phyloP scores from a whole-genome alignment of 2,888 invertebrate genomes.

The Eueremaeus valkanovi region DNA sequence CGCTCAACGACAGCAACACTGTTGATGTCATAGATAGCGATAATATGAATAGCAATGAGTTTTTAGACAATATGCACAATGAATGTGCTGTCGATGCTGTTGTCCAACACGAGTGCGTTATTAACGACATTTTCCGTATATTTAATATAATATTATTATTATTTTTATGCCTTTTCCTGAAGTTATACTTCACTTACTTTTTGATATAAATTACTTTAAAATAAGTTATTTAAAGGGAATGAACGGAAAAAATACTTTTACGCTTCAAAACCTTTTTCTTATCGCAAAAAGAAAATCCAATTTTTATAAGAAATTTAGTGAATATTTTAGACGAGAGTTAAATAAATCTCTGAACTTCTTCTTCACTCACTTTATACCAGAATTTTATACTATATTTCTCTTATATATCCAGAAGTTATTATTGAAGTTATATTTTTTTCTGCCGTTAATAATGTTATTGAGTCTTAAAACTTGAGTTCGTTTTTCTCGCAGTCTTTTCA shows the following conservation, averaged over 20 bases:
- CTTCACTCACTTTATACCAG: neutral
- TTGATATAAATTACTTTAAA: neutral
- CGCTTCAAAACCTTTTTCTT: no score
- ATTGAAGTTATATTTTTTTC: no score
- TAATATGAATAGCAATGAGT: neutral
- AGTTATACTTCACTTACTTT: neutral
- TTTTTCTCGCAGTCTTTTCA: no score
- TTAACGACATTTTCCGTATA: neutral
- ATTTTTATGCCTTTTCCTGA: neutral
- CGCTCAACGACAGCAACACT: neutral
- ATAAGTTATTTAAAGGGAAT: neutral
- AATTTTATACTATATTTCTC: no score
- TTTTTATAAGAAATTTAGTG: neutral
- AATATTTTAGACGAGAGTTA: neutral
- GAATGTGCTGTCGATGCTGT: neutral
- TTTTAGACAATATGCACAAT: neutral
- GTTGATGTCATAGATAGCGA: neutral
- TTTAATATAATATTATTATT: no score
- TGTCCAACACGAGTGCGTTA: neutral
- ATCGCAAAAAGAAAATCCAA: no score
- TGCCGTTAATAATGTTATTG: no score
- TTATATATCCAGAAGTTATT: no score
- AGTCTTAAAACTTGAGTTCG: no score
- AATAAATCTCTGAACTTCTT: neutral
- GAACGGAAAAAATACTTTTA: slow-evolving; percentile 5